Conservation (phyloP, 2,797 vertebrate species). For the Rhynchonycteris naso region DNA sequence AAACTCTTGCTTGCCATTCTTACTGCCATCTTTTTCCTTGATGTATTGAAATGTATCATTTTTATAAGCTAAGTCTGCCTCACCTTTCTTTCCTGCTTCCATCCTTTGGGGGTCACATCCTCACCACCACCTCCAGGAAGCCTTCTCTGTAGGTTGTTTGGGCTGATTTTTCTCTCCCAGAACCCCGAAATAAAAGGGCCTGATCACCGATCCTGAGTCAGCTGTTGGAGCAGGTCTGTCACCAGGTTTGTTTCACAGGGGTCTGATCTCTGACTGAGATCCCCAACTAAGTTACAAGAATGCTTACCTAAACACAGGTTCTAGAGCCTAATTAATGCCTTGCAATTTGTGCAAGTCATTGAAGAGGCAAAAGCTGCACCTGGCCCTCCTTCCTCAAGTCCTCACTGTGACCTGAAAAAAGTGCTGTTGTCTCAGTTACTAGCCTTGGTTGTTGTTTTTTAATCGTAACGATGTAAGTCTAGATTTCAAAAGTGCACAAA, state of each 20-base stretch:
- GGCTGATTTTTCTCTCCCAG: background rate
- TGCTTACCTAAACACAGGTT: background rate
- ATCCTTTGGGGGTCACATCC: background rate
- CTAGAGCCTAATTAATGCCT: background rate
- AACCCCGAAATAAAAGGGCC: background rate
- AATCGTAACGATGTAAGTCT: background rate
- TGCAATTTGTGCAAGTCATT: background rate
- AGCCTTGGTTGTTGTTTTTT: background rate
- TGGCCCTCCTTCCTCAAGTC: background rate
- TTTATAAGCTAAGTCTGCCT: background rate
- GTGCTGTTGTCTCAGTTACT: background rate
- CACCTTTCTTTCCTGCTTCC: background rate
- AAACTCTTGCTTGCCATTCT: background rate
- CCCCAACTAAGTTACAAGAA: background rate
- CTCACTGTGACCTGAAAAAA: background rate
- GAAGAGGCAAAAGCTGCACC: background rate
- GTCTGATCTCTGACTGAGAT: background rate
- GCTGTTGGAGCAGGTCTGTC: background rate
- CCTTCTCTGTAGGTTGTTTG: background rate
- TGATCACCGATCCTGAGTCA: background rate
- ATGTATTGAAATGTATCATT: background rate
- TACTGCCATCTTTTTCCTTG: background rate
- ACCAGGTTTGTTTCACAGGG: background rate
- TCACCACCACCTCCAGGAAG: background rate
- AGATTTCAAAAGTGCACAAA: conserved; percentile 12